These are phyloP conservation scores for Cotesia congregata DNA, from an alignment of 2,888 invertebrate genomes.

Conservation along the genomic window DNA sequence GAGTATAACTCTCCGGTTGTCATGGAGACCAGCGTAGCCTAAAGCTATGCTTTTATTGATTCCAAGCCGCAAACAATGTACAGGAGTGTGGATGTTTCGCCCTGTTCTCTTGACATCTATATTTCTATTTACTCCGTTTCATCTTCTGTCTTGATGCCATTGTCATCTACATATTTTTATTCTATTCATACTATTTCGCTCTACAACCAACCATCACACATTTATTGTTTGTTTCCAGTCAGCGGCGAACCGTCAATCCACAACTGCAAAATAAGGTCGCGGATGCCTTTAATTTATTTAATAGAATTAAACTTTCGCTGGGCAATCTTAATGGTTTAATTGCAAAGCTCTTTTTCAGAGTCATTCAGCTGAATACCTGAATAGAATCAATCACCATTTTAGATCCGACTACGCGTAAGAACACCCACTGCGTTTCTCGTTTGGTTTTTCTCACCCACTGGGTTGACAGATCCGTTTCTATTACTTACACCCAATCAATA, in stretches of 20 bases:
- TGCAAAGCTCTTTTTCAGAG: constrained; percentile 36
- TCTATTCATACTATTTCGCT: constrained; percentile 24
- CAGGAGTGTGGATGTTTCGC: constrained; percentile 69
- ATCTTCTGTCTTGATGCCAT: constrained; percentile 34
- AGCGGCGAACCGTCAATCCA: not conserved
- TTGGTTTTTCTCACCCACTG: constrained; percentile 48
- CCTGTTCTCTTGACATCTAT: constrained; percentile 63
- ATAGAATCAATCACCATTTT: constrained; percentile 58
- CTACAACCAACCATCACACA: constrained; percentile 11
- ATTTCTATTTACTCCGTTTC: constrained; percentile 45
- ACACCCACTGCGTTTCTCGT: constrained; percentile 56
- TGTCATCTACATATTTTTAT: constrained; percentile 19
- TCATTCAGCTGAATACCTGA: constrained; percentile 55
- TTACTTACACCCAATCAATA: not conserved
- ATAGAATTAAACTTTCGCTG: constrained; percentile 7
- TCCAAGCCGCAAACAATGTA: constrained; percentile 70
- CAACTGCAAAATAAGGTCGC: not conserved
- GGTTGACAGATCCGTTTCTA: constrained; percentile 24
- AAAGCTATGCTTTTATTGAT: constrained; percentile 71
- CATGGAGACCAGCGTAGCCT: constrained; percentile 68
- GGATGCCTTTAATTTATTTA: not conserved
- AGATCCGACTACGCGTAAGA: constrained; percentile 54
- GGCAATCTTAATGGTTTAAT: not conserved
- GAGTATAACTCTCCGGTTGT: constrained; percentile 65
- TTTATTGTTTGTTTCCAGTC: constrained; percentile 15